Evolutionary conservation across 2,797 vertebrate genomes (phyloP), one percentile per base, ranked within the genome.

Genomic region (Rhinoraja longicauda): DNA sequence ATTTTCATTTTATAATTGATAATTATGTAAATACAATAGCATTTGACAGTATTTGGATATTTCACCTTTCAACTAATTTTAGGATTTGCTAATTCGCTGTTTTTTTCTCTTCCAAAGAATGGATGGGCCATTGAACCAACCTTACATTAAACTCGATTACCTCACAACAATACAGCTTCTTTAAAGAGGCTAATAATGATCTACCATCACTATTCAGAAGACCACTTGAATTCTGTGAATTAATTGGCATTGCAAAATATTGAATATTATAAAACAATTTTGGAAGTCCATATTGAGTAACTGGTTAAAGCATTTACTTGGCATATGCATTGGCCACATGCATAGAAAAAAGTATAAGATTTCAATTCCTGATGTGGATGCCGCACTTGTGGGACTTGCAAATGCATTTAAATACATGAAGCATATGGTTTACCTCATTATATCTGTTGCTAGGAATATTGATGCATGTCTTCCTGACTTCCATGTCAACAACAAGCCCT

Each of bases 381-480:
- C 84, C 93, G 29, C 67, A 39, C 70, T 84, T 15, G 86, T 93
- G 93, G 26, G 77, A 93, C 45, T 6, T 45, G 15, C 36, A 62
- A 59, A 67, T 72, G 24, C 59, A 70, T 86, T 82, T 90, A 93
- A 93, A 75, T 81, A 6, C 29, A 76, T 26, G n/a, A 39, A 93
- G 75, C 93, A 21, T 72, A 21, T 64, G 19, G 62, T 94, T 94
- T 96, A 99, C 98, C 98, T 99, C 98, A 92, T 98, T 99, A 86
- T 99, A 99, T 94, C 98, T 97, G 94, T 99, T 99, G 94, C 98
- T 99, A 94, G 99, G 99, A 95, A 99, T 98, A 96, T 98, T 99
- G 94, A 99, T 99, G 96, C 97, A 98, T 93, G 98, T 99, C 97
- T 98, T 99, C 94, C 97, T 97, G 95, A 99, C 98, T 96, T 99